phyloP scores from a whole-genome alignment of 1,140 invertebrate genomes.

The Dolichoris vasculosae region DNA sequence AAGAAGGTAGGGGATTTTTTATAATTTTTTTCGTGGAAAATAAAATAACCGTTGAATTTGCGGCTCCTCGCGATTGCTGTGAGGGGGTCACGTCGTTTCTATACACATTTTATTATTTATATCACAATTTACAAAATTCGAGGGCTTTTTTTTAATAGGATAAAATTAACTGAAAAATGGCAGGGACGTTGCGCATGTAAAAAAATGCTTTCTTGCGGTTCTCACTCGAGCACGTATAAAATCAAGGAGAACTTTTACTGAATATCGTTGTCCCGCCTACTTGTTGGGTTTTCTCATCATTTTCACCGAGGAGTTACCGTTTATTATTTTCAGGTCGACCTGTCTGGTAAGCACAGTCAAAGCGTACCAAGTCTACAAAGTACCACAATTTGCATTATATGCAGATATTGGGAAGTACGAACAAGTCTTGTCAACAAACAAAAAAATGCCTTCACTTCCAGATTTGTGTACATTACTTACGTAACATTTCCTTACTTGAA shows the following conservation, averaged over 20 bases:
- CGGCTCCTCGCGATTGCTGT: conserved; percentile 59
- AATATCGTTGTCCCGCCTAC: conserved; percentile 55
- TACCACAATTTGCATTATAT: conserved; percentile 47
- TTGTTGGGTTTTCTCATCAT: conserved; percentile 44
- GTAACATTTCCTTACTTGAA: conserved; percentile 41
- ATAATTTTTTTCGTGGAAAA: conserved; percentile 61
- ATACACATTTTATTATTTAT: conserved; percentile 75
- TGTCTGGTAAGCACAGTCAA: conserved; percentile 51
- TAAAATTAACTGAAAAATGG: conserved; percentile 53
- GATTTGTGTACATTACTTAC: conserved; percentile 45
- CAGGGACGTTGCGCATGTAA: conserved; percentile 53
- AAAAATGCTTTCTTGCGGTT: conserved; percentile 50
- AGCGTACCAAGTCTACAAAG: conserved; percentile 50
- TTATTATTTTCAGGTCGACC: conserved; percentile 48
- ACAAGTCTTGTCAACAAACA: conserved; percentile 50
- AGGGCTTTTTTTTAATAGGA: conserved; percentile 59
- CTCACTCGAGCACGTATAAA: conserved; percentile 59
- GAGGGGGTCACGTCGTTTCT: conserved; percentile 64
- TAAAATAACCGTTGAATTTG: conserved; percentile 66
- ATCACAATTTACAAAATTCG: conserved; percentile 75
- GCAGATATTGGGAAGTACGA: conserved; percentile 39
- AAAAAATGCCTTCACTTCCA: conserved; percentile 51
- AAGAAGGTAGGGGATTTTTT: conserved; percentile 59
- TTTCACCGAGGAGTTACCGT: conserved; percentile 49
- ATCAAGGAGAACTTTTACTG: conserved; percentile 55